Base-by-base conservation (phyloP, 2,888 invertebrate species). In the Drosophila anomalata region DNA sequence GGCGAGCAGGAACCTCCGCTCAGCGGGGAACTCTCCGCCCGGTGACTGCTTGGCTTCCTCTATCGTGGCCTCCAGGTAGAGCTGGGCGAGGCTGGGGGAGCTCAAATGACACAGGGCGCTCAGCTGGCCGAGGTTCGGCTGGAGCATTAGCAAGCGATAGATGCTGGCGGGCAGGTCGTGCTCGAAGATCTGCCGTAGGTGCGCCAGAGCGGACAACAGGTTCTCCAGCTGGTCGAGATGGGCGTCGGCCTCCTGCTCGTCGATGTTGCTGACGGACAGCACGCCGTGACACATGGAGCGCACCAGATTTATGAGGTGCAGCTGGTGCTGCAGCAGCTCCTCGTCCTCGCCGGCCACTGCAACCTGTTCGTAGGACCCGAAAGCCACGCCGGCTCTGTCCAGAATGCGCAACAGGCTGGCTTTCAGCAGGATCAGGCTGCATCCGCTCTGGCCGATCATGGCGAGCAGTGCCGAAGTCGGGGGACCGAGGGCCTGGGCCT, bases 241-340 rank as follows among this genome's bases (percentile, higher is more conserved):
- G 20, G 47, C 24, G 6, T 66, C 65, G 7, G 36, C 14, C 12
- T 54, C 53, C 22, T 66, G 47, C 17, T 61, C 31, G 26, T 14
- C 24, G 3, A 42, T 7, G 41, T 68, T 3, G 60, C 53, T 1
- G 20, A 22, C 5, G 22, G 22, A 20, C 11, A 76, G 17, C 0
- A 77, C 47, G 0, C 73, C 50, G 1, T 76, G 75, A 24, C 77
- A 77, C 79, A 89, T 78, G 29, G 71, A 54, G 4, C 71, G 73
- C 14, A 86, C 59, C 33, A 89, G 51, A 11, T 89, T 75, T 24
- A 89, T 55, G 55, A 81, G 87, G 48, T 80, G 77, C 36, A 88
- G 31, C 57, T 89, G 90, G 11, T 85, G 81, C 17, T 78, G 75
- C 22, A 78, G 50, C 48, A 89, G 22, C 5, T 70, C 70, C 0